Conservation (phyloP, 2,113 vertebrate genomes). For the Chunga burmeisteri region DNA sequence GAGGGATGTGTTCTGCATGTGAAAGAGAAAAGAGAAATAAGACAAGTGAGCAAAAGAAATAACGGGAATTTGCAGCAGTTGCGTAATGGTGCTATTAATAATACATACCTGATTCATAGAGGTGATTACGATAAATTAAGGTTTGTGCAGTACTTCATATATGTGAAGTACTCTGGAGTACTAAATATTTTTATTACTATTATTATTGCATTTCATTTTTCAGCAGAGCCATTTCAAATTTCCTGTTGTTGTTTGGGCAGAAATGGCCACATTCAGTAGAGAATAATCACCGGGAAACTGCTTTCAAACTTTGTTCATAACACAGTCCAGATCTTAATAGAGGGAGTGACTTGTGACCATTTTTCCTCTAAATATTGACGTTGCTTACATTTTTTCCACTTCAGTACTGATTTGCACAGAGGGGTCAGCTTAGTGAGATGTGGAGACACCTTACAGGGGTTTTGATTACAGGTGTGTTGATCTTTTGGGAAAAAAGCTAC, state of each 20-base stretch:
- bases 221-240: neutral
- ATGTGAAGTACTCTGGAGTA: neutral
- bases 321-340: neutral
- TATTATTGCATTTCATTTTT: neutral
- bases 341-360: neutral
- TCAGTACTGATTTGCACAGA: neutral
- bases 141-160: neutral
- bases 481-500: neutral
- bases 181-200: neutral
- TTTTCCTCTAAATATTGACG: neutral
- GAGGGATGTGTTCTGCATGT: neutral
- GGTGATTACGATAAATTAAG: neutral
- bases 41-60: neutral
- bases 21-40: neutral
- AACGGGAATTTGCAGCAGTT: neutral
- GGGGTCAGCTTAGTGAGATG: neutral
- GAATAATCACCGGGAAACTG: neutral
- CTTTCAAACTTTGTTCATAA: neutral
- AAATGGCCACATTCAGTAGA: neutral
- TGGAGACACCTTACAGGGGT: neutral
- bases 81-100: conserved; percentile 2
- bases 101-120: neutral
- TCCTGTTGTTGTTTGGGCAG: neutral
- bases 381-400: neutral
- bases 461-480: neutral